These are phyloP conservation scores for Geococcyx californianus DNA, from an alignment of 2,113 vertebrate species.

Conservation along the genomic window DNA sequence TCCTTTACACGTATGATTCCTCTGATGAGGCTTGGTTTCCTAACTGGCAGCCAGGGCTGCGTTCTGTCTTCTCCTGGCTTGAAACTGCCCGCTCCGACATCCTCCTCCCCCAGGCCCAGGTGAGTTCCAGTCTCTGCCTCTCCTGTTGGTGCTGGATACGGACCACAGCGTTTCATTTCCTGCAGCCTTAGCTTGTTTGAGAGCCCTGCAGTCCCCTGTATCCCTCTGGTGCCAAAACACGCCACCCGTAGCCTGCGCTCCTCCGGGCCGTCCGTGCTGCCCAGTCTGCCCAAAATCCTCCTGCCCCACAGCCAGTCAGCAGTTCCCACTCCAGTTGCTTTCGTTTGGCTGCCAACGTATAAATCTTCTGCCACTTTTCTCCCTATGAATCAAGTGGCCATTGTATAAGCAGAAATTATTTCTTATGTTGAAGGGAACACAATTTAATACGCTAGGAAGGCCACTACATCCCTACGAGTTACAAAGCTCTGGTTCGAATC, in stretches of 20 bases:
- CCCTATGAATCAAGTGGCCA: background rate
- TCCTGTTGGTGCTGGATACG: accelerated
- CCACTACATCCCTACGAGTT: accelerated
- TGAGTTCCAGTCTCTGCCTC: background rate
- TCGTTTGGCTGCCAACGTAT: accelerated
- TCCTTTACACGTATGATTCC: accelerated
- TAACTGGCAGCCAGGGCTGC: background rate
- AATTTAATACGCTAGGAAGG: background rate
- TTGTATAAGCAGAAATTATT: background rate
- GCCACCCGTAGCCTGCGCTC: background rate
- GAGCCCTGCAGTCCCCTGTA: background rate
- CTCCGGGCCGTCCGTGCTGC: background rate
- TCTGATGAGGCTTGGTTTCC: background rate
- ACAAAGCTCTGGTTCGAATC: no score
- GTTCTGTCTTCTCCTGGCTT: background rate
- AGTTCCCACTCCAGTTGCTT: background rate
- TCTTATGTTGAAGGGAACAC: background rate
- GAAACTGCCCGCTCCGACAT: background rate
- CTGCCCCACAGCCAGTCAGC: accelerated
- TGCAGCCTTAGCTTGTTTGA: background rate
- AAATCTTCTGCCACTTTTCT: background rate
- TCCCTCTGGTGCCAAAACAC: background rate
- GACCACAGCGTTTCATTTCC: background rate
- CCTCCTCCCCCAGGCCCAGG: accelerated
- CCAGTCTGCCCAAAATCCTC: background rate